Percentiles rank a stretch among this genome's conserved stretches.
Evolutionary conservation across 2,888 invertebrate genomes (phyloP).

Genomic region (Ectemnius continuus): DNA sequence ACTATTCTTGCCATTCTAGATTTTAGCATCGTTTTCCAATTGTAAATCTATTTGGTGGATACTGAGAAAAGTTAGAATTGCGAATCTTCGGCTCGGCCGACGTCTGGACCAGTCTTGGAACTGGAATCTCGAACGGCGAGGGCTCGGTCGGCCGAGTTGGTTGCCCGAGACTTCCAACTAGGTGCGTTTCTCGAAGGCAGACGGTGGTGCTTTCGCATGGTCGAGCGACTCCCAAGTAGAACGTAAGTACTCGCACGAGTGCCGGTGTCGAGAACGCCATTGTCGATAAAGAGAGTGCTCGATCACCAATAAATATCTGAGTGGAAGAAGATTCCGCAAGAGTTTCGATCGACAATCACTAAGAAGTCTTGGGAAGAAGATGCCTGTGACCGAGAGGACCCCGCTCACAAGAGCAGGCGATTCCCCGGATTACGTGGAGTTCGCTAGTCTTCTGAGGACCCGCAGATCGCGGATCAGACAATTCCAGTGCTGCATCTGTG

Average conservation of each 20-base stretch:
- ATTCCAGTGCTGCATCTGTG: conserved; percentile 86
- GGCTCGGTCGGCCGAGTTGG: neutral
- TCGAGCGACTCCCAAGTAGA: neutral
- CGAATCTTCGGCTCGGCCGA: too few species aligned
- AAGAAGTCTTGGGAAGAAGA: neutral
- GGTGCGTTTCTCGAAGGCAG: neutral
- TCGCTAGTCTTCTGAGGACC: conserved; percentile 78
- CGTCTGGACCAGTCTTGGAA: neutral
- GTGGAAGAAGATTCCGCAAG: neutral
- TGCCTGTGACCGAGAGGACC: conserved; percentile 79
- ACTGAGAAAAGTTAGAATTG: too few species aligned
- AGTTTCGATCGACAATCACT: neutral
- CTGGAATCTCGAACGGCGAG: conserved; percentile 13
- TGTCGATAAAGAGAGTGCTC: conserved; percentile 11
- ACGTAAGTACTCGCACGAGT: too few species aligned
- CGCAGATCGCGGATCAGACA: conserved; percentile 78
- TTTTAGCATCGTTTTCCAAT: too few species aligned
- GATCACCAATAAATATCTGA: conserved; percentile 14
- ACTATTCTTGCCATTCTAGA: too few species aligned
- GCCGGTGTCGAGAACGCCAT: conserved; percentile 5
- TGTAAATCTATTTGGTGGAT: too few species aligned
- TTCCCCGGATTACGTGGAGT: conserved; percentile 79
- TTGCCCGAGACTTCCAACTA: neutral
- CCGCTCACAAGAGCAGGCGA: conserved; percentile 76
- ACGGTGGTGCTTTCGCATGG: neutral